phyloP scores from a whole-genome alignment of 2,888 invertebrate genomes.

The Caenorhabditis angaria region DNA sequence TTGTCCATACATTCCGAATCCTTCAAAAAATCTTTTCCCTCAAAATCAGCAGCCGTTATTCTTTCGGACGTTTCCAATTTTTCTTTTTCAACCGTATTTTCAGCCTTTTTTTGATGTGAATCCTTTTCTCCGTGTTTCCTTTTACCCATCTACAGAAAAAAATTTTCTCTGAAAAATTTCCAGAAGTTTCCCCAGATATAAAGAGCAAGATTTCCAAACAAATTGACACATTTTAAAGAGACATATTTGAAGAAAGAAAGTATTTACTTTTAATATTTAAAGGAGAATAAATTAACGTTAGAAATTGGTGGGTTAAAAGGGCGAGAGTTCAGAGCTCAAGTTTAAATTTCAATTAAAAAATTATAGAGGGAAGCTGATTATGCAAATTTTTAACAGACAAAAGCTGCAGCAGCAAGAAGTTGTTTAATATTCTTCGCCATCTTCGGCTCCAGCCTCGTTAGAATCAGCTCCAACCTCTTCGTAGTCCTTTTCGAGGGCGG shows the following conservation, averaged over 20 bases:
- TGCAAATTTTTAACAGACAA: too few relatives aligned
- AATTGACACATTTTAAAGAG: too few relatives aligned
- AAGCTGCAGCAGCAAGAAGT: too few relatives aligned
- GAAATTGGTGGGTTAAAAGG: not conserved
- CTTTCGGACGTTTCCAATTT: slow-evolving; percentile 8
- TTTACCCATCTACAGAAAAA: too few relatives aligned
- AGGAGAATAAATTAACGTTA: not conserved
- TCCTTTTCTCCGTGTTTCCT: too few relatives aligned
- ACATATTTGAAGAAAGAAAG: not conserved
- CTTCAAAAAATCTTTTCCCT: not conserved
- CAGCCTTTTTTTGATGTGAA: too few relatives aligned
- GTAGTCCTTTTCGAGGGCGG: slow-evolving; percentile 66
- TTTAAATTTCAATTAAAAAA: too few relatives aligned
- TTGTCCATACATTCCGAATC: not conserved
- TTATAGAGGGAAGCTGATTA: not conserved
- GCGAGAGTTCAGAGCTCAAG: too few relatives aligned
- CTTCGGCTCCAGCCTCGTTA: slow-evolving; percentile 56
- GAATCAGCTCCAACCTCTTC: slow-evolving; percentile 60
- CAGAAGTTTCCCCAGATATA: too few relatives aligned
- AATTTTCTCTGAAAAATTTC: too few relatives aligned
- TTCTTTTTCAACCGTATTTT: too few relatives aligned
- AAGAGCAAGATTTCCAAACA: too few relatives aligned
- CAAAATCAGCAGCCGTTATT: slow-evolving; percentile 14
- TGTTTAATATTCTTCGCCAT: slow-evolving; percentile 36
- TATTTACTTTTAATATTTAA: not conserved